phyloP scores from a whole-genome alignment of 2,113 vertebrate species.

The Gnathonemus echidnorhynchus region DNA sequence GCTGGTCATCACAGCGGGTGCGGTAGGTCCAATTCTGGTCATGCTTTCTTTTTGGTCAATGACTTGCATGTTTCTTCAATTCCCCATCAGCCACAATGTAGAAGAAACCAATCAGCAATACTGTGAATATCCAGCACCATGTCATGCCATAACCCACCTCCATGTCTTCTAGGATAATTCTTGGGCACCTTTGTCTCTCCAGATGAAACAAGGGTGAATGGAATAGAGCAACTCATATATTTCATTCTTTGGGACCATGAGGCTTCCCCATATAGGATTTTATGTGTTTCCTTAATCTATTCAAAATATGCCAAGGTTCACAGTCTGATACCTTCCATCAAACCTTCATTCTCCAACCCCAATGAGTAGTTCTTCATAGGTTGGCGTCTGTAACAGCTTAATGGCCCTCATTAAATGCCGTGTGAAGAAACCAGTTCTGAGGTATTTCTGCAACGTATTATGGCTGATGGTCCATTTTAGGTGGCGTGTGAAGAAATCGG shows the following conservation, averaged over 20 bases:
- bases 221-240: background rate
- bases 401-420: background rate
- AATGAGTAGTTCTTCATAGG: background rate
- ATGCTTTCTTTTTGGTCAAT: background rate
- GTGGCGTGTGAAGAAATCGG: background rate
- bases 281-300: background rate
- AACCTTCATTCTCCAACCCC: background rate
- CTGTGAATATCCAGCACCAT: background rate
- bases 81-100: background rate
- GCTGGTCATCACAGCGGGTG: background rate
- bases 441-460: background rate
- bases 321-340: background rate
- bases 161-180: background rate
- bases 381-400: background rate
- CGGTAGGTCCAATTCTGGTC: background rate
- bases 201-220: background rate
- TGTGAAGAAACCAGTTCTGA: background rate
- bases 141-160: background rate
- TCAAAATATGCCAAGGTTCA: background rate
- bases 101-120: background rate
- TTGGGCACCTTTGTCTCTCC: background rate
- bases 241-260: background rate
- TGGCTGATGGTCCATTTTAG: background rate
- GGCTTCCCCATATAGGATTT: background rate
- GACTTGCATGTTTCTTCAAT: background rate